Evolutionary conservation across 1,140 invertebrate species (phyloP).

Genomic region (Pentalonia nigronervosa): DNA sequence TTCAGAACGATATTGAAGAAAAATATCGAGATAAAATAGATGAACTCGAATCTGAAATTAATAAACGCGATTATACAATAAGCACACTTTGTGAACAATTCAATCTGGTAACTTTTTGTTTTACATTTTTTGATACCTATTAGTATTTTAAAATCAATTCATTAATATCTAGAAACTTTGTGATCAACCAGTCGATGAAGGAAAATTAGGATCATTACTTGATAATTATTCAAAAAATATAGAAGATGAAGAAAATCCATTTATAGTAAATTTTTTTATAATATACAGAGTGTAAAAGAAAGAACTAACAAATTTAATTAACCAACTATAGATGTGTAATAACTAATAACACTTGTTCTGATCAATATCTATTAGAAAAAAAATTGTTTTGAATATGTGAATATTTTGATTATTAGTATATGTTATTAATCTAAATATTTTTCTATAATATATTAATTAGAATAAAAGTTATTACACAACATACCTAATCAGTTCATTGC

Average conservation of each 20-base stretch:
- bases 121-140: not conserved
- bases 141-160: not conserved
- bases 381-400: not conserved
- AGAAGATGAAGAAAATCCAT: slow-evolving; percentile 26
- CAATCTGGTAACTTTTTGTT: slow-evolving; percentile 29
- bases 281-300: not conserved
- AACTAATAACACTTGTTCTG: not conserved
- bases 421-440: not conserved
- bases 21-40: slow-evolving; percentile 71
- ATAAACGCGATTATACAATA: slow-evolving; percentile 52
- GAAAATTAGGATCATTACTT: slow-evolving; percentile 34
- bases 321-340: not conserved
- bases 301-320: not conserved
- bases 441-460: not conserved
- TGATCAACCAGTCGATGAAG: slow-evolving; percentile 29
- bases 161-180: not conserved
- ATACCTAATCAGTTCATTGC: not conserved
- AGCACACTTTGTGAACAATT: slow-evolving; percentile 42
- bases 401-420: not conserved
- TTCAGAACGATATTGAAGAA: slow-evolving; percentile 67
- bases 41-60: slow-evolving; percentile 61
- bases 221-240: slow-evolving; percentile 26
- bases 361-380: not conserved
- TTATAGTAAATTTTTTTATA: not conserved
- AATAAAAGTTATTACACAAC: not conserved